Evolutionary conservation across 2,113 vertebrate genomes (phyloP), one percentile per base, ranked within the genome.

Genomic region (Zosterops borbonicus): DNA sequence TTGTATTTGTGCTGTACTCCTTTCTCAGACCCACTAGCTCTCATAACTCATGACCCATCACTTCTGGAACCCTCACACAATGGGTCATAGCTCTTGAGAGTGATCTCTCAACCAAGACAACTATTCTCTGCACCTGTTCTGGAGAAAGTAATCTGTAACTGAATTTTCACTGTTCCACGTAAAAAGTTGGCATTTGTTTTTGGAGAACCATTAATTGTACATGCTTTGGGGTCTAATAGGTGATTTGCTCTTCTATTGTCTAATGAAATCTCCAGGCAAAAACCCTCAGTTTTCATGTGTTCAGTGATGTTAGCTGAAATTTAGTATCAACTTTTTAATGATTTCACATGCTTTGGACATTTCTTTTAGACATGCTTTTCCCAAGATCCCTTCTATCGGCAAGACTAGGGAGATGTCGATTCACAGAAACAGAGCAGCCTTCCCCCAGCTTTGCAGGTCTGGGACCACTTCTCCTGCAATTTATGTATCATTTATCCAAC

Each of bases 241-340:
- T 37, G 49, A 85, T 77, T 52, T 68, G 12, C 20, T 83, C 16
- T 69, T 86, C 44, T 64, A 33, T 4, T 52, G 33, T 27, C 15
- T 80, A 77, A 80, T 23, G 9, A 68, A 71, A 68, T 37, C 60
- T 65, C 24, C 23, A 65, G 20, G 12, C 79, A 87, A 90, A 74
- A 52, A 0, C 3, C 0, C 14, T 39, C 19, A n/a, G 6, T 56
- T 83, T 82, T 29, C 8, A 68, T 33, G 17, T 44, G 22, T 52
- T 93, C 63, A 53, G 21, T 35, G 42, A 70, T 13, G 4, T 52
- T 28, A 69, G 17, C 19, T 67, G 59, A 94, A 73, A 74, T 42
- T 62, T 20, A 69, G 15, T 28, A 73, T 64, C 15, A 67, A 81
- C 8, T 47, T 53, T 60, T 44, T 23, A n/a, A 65, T 14, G 18